Percentiles rank a stretch among this genome's conserved stretches.
These are phyloP conservation scores for Tinea semifulvella DNA, from an alignment of 2,888 invertebrate species.

Conservation along the genomic window DNA sequence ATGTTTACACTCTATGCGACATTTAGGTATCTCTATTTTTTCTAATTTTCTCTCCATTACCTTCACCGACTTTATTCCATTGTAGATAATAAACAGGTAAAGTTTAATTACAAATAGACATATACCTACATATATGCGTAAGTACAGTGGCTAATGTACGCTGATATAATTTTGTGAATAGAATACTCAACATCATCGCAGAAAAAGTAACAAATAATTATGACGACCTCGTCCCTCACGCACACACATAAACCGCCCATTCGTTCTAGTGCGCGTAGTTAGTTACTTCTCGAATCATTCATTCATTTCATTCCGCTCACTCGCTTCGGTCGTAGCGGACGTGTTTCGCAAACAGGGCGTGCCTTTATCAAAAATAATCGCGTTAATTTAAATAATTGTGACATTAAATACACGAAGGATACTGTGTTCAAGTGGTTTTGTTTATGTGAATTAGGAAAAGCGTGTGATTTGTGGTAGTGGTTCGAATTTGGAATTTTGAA, in stretches of 20 bases:
- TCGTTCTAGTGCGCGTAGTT: not conserved
- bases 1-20: too few species aligned
- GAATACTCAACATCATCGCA: too few species aligned
- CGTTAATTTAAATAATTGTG: not conserved
- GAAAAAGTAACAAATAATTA: too few species aligned
- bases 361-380: not conserved
- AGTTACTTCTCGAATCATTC: not conserved
- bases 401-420: not conserved
- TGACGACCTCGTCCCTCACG: slow-evolving; percentile 1
- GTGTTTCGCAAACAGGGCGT: not conserved
- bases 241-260: not conserved
- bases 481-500: not conserved
- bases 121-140: too few species aligned
- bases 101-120: not conserved
- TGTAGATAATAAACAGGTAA: not conserved
- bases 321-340: not conserved
- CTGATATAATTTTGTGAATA: too few species aligned
- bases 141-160: too few species aligned
- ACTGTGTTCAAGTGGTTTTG: not conserved
- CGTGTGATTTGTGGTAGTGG: too few species aligned
- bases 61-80: not conserved
- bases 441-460: not conserved
- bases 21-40: too few species aligned
- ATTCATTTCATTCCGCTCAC: slow-evolving; percentile 7
- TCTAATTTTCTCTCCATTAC: not conserved